phyloP scores from a whole-genome alignment of 2,797 vertebrate species.

The Lophius americanus region DNA sequence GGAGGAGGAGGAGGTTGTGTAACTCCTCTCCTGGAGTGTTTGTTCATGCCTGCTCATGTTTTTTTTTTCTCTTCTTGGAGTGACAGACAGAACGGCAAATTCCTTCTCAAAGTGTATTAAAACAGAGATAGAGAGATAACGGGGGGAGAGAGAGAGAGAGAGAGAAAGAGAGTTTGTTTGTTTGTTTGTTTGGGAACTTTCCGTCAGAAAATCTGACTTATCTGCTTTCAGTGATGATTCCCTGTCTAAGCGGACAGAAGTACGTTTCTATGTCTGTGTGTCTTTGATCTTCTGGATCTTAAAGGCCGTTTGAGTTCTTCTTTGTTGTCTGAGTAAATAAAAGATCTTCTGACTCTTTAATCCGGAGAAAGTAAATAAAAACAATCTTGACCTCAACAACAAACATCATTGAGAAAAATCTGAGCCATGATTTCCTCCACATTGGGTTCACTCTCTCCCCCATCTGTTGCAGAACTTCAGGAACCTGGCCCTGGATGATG shows the following conservation, averaged over 20 bases:
- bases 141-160: neutral
- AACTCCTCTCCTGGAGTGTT: neutral
- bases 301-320: too few species aligned
- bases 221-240: too few species aligned
- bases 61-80: constrained; percentile 3
- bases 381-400: too few species aligned
- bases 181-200: constrained; percentile 11
- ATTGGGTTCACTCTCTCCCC: constrained; percentile 26
- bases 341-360: too few species aligned
- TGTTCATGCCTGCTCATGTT: constrained; percentile 8
- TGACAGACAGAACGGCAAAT: constrained; percentile 7
- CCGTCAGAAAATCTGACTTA: too few species aligned
- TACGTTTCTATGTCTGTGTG: too few species aligned
- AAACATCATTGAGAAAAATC: too few species aligned
- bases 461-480: constrained; percentile 75
- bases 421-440: too few species aligned
- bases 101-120: neutral
- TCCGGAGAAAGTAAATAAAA: too few species aligned
- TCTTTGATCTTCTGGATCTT: too few species aligned
- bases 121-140: constrained; percentile 17
- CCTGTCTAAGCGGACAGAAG: too few species aligned
- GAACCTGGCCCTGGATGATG: constrained; percentile 72
- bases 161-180: neutral
- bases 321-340: too few species aligned
- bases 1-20: neutral